Conservation (phyloP, 1,140 invertebrate genomes). For the Zaprionus davidi region DNA sequence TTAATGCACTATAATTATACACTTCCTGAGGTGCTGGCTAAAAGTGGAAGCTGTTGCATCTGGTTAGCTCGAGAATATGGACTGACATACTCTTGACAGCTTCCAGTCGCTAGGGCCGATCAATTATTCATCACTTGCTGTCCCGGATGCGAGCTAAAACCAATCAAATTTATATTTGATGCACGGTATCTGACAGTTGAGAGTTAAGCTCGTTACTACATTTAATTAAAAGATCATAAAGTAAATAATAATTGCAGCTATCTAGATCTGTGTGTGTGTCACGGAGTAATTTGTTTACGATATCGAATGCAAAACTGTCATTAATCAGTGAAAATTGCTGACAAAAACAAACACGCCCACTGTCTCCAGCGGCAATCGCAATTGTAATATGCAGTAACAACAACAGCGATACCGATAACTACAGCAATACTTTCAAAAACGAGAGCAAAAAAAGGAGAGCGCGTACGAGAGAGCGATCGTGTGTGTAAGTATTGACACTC, state of each 20-base stretch:
- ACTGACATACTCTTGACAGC: constrained; percentile 26
- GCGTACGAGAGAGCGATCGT: background rate
- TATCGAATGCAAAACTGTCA: constrained; percentile 45
- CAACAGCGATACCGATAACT: constrained; percentile 9
- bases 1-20: constrained; percentile 50
- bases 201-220: background rate
- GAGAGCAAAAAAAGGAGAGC: background rate
- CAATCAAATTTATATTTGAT: constrained; percentile 3
- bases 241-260: constrained; percentile 43
- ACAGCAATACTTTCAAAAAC: constrained; percentile 22
- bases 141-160: constrained; percentile 31
- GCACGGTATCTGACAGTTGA: constrained; percentile 1
- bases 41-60: constrained; percentile 7
- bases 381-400: constrained; percentile 27
- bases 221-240: constrained; percentile 62
- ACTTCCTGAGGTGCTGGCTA: constrained; percentile 44
- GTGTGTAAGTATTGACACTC: too few relatives aligned
- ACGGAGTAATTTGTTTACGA: constrained; percentile 54
- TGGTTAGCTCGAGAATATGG: constrained; percentile 8
- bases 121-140: constrained; percentile 52
- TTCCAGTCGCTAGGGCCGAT: constrained; percentile 22
- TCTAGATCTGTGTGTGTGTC: constrained; percentile 15
- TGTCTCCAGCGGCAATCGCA: constrained; percentile 23
- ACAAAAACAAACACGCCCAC: constrained; percentile 58
- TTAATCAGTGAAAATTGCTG: constrained; percentile 65